Percentiles rank a stretch among this genome's conserved stretches.
phyloP scores from a whole-genome alignment of 2,888 invertebrate species.

The Allophyes oxyacanthae region DNA sequence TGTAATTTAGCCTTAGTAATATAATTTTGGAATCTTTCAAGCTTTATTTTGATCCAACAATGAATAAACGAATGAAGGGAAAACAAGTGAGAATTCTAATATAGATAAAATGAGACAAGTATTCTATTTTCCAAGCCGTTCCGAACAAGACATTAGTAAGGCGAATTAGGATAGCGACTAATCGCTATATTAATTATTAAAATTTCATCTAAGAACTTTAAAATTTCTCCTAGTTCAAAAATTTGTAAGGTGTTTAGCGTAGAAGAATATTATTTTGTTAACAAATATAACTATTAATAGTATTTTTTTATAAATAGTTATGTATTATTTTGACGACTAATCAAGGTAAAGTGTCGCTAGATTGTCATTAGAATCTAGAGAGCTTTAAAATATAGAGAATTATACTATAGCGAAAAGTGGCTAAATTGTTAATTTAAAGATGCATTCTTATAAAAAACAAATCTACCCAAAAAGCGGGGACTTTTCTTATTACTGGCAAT shows the following conservation, averaged over 20 bases:
- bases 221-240: slow-evolving; percentile 77
- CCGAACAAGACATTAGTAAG: slow-evolving; percentile 72
- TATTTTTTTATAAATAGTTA: slow-evolving; percentile 75
- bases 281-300: slow-evolving; percentile 78
- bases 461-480: slow-evolving; percentile 61
- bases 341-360: slow-evolving; percentile 79
- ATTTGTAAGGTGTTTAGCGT: slow-evolving; percentile 85
- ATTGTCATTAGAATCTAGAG: slow-evolving; percentile 74
- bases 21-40: slow-evolving; percentile 47
- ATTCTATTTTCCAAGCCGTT: slow-evolving; percentile 66
- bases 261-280: slow-evolving; percentile 87
- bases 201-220: slow-evolving; percentile 79
- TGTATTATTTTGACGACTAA: slow-evolving; percentile 71
- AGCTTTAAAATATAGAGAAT: slow-evolving; percentile 78
- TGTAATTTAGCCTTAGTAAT: slow-evolving; percentile 38
- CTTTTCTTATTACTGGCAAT: slow-evolving; percentile 63
- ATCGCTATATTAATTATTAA: slow-evolving; percentile 70
- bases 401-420: slow-evolving; percentile 79
- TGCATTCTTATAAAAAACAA: slow-evolving; percentile 75
- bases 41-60: slow-evolving; percentile 42
- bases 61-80: slow-evolving; percentile 40
- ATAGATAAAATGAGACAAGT: slow-evolving; percentile 42
- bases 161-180: slow-evolving; percentile 76
- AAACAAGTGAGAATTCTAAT: slow-evolving; percentile 41
- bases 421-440: slow-evolving; percentile 62